Conservation (phyloP, 2,888 invertebrate genomes). For the Lasioglossum malachurum region DNA sequence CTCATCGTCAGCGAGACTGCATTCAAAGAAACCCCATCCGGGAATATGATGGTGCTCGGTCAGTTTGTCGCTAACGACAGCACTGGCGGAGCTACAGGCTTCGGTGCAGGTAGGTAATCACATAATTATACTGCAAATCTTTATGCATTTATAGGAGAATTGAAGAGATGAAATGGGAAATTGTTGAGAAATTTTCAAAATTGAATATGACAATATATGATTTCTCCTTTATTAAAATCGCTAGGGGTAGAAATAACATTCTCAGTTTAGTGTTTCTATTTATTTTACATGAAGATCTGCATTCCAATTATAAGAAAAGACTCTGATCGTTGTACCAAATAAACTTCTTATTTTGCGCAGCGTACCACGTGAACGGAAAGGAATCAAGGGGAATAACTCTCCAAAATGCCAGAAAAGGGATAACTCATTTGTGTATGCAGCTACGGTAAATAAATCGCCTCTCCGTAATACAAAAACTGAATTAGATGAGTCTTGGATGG, state of each 20-base stretch:
- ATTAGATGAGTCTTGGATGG: background rate
- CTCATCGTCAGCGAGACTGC: conserved; percentile 98
- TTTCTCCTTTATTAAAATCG: too few species aligned
- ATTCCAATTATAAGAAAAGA: conserved; percentile 3
- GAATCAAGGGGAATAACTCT: conserved; percentile 97
- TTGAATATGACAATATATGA: too few species aligned
- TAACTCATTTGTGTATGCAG: conserved; percentile 94
- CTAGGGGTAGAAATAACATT: too few species aligned
- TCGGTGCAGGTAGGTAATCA: conserved; percentile 88
- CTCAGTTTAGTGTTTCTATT: too few species aligned
- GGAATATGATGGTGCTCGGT: conserved; percentile 94
- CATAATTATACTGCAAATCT: too few species aligned
- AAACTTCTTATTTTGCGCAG: conserved; percentile 82
- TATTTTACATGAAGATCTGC: too few species aligned
- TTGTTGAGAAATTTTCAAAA: too few species aligned
- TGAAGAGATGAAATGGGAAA: too few species aligned
- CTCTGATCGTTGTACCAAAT: background rate
- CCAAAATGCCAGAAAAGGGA: conserved; percentile 94
- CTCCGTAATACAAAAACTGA: background rate
- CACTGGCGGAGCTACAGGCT: conserved; percentile 92
- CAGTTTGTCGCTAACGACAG: conserved; percentile 97
- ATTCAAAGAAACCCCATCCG: conserved; percentile 96
- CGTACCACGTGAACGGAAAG: conserved; percentile 92
- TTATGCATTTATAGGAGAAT: too few species aligned
- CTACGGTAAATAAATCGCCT: conserved; percentile 85